Conservation (phyloP, 2,113 vertebrate species). For the Tympanuchus pallidicinctus region DNA sequence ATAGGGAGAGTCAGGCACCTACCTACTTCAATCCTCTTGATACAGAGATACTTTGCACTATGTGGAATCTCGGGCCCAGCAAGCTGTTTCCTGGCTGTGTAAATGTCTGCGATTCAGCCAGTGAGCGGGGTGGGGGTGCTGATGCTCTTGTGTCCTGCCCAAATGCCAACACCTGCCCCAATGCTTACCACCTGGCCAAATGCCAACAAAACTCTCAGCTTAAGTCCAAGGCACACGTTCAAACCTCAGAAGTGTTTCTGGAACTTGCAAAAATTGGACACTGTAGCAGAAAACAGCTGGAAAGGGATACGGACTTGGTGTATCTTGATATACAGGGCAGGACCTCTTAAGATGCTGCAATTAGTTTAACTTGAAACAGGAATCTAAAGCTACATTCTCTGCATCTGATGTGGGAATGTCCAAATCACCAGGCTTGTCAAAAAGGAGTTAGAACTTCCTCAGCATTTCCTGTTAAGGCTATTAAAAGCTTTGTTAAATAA, state of each 20-base stretch:
- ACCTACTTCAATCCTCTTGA: neutral
- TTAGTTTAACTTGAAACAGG: neutral
- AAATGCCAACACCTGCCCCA: neutral
- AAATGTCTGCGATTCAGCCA: neutral
- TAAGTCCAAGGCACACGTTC: neutral
- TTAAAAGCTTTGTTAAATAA: conserved; percentile 3
- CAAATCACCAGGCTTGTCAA: neutral
- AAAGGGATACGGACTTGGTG: neutral
- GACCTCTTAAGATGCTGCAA: neutral
- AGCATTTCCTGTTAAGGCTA: conserved; percentile 11
- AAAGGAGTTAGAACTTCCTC: neutral
- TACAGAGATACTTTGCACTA: neutral
- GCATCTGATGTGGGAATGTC: neutral
- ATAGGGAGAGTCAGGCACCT: neutral
- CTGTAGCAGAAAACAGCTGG: neutral
- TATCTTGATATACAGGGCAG: neutral
- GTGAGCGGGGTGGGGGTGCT: neutral
- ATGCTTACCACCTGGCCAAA: neutral
- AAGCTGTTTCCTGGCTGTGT: fast-evolving
- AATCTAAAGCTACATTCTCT: neutral
- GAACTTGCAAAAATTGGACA: neutral
- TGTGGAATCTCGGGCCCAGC: fast-evolving
- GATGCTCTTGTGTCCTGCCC: neutral
- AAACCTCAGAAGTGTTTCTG: neutral
- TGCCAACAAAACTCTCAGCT: neutral